Evolutionary conservation across 2,888 invertebrate species (phyloP), one percentile per base, ranked within the genome.

Genomic region (Hydraecia micacea): DNA sequence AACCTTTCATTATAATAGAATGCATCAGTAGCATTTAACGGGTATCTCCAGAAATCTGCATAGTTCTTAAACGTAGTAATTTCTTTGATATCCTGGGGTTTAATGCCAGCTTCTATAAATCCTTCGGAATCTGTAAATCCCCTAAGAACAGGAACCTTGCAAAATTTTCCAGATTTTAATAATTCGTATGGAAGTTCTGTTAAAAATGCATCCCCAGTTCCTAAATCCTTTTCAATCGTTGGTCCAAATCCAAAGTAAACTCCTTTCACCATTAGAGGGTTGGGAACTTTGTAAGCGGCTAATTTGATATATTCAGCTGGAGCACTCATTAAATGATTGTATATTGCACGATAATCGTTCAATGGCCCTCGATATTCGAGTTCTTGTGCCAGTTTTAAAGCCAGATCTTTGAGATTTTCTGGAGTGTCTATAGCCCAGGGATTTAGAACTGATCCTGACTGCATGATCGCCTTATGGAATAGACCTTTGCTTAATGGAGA

Each of bases 71-170:
- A 85, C 11, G 87, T 84, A 32, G 90, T 85, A 2, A 93, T 66
- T 66, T 91, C 86, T 72, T 89, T 82, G 2, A 92, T 73, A 68
- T 85, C 85, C 7, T 86, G 78, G 2, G 91, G 88, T 75, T 91
- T 92, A 46, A 91, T 81, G 93, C 58, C 84, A 15, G 87, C 84
- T 15, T 90, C 91, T 70, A 92, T 83, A 68, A 93, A 92, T 36
- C 92, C 90, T 63, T 92, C 90, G 49, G 89, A 89, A 52, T 85
- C 68, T 13, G 82, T 87, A 83, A 97, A 97, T 32, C 97, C 97
- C 91, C 95, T 95, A 32, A 97, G 92, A 2, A 95, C 86, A 0
- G 97, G 97, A 39, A 97, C 95, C 39, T 92, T 90, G 15, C 92
- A 88, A 69, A 94, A 93, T 60, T 92, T 91, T n/a, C 94, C 94